Evolutionary conservation across 2,888 invertebrate genomes (phyloP), one percentile per base, ranked within the genome.

Genomic region (Tinea pellionella): DNA sequence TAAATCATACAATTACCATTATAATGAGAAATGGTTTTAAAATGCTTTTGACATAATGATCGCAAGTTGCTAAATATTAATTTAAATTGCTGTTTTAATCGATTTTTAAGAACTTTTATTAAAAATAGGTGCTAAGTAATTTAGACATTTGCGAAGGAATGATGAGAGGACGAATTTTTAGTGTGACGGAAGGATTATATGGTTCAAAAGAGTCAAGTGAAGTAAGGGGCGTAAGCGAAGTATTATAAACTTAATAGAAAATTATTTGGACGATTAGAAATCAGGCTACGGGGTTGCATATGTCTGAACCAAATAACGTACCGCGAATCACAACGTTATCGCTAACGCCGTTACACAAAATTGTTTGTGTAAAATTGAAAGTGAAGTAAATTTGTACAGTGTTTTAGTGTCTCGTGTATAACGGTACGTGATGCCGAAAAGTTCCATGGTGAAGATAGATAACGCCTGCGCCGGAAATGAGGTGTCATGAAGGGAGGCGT

Each of bases 291-390:
- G 43, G 59, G 13, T 9, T 43, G n/a, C 19, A 47, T 32, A 32
- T 30, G 32, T 11, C 71, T 69, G 74, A 65, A 75, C 74, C 65
- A 78, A 75, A 76, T 82, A 73, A 18, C 72, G 71, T 79, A 78
- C 74, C 72, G 74, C 75, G 74, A 82, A 82, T 72, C 75, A 76
- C 73, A 24, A 53, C 58, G 60, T 55, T 30, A 32, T 18, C 59
- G 51, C 71, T 73, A 68, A 69, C 19, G 32, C 59, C 32, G 72
- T 75, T 71, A 68, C 74, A 82, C 77, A 77, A 81, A 82, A 84
- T 78, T 71, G 74, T 75, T 72, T 72, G 74, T 77, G 82, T 80
- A 85, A 85, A 86, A 85, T 84, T 81, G 84, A 86, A 86, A 86
- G 85, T 85, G 84, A 80, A 81, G 77, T 82, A 72, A 78, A 80